These are phyloP conservation scores for Mongoloraphidia duomilia DNA, from an alignment of 2,888 invertebrate genomes.

Conservation along the genomic window DNA sequence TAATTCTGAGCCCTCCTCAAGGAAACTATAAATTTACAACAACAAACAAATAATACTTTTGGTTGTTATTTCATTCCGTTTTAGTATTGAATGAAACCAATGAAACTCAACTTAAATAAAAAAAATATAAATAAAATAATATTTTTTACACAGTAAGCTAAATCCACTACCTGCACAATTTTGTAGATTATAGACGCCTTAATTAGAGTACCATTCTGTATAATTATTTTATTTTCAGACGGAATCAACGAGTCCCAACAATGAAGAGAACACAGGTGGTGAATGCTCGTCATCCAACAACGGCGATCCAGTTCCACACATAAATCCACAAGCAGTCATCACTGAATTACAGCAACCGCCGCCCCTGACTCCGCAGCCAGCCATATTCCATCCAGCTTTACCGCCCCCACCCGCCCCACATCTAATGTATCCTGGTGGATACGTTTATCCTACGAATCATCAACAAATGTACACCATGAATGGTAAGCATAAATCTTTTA, in stretches of 20 bases:
- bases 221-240: constrained; percentile 19
- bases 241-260: constrained; percentile 29
- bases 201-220: neutral
- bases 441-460: too few relatives aligned
- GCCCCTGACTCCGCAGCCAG: constrained; percentile 21
- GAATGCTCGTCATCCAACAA: neutral
- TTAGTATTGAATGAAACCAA: neutral
- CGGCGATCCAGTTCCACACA: too few relatives aligned
- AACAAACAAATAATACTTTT: too few relatives aligned
- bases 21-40: too few relatives aligned
- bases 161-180: neutral
- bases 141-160: neutral
- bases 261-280: constrained; percentile 22
- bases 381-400: neutral
- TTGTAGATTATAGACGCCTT: too few relatives aligned
- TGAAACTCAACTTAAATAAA: too few relatives aligned
- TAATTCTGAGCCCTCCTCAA: too few relatives aligned
- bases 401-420: constrained; percentile 13
- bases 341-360: constrained; percentile 21
- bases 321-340: constrained; percentile 5
- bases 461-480: too few relatives aligned
- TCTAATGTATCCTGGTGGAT: constrained; percentile 6
- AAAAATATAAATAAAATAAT: neutral
- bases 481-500: too few relatives aligned
- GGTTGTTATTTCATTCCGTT: neutral